Evolutionary conservation across 2,797 vertebrate genomes (phyloP), one percentile per base, ranked within the genome.

Genomic region (Notolepis coatsorum): DNA sequence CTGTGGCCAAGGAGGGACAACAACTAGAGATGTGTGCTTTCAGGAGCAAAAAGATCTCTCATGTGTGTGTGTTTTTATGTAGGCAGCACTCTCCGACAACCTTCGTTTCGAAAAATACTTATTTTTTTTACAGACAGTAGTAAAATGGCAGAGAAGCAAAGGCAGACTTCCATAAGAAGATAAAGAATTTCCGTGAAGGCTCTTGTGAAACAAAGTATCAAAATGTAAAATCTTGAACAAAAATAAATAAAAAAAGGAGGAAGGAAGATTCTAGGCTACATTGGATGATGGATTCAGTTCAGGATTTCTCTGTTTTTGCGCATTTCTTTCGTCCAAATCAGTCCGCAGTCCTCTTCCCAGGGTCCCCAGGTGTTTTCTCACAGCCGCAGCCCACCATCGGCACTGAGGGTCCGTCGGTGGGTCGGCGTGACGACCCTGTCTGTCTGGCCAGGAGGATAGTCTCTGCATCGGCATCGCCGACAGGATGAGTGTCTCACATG

Each of bases 401-500:
- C 43, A 50, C 62, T 63, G 53, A 66, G 62, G 6, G 25, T 71
- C 61, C 48, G 41, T 61, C 30, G 31, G 31, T 31, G 8, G 52
- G 49, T 79, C 65, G 75, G 74, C 50, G 31, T 24, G 23, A 63
- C 65, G 52, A 73, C 69, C 30, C 52, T 2, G 55, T n/a, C 27
- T 59, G 61, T 67, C 58, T 62, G 7, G 8, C 45, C 8, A 30
- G 65, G 39, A 30, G 1, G 42, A 24, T 6, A 25, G 27, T 50
- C 30, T 23, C 7, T 5, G 53, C 18, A 21, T 27, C n/a, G 20
- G 21, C 21, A 12, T 7, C 7, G n/a, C 1, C 12, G 28, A 23
- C 31, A 50, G 20, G 12, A 9, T 21, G 25, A 15, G 39, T 8
- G 10, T 49, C 20, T 48, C 9, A 99, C 97, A 99, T 99, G 86